Percentiles rank a stretch among this genome's conserved stretches.
Evolutionary conservation across 2,888 invertebrate species (phyloP).

Genomic region (Parelbella ahira): DNA sequence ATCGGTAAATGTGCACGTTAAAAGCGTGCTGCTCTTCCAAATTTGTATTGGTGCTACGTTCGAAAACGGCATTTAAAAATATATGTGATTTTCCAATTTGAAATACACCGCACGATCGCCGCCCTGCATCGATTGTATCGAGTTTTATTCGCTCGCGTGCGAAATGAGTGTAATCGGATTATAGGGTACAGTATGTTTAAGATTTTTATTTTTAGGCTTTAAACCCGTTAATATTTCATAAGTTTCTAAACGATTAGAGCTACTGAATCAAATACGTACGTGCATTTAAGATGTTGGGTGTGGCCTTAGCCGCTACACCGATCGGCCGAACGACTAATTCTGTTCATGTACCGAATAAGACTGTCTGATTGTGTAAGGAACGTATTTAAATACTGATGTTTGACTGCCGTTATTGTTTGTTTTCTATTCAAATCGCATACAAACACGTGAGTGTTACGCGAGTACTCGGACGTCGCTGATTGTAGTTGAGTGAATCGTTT

Average conservation of each 20-base stretch:
- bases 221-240: conserved; percentile 50
- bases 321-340: conserved; percentile 46
- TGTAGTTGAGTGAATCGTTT: conserved; percentile 25
- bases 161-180: conserved; percentile 67
- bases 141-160: conserved; percentile 54
- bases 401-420: conserved; percentile 60
- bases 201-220: conserved; percentile 70
- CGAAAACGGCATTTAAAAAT: conserved; percentile 9
- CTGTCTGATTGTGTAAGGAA: conserved; percentile 64
- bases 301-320: conserved; percentile 41
- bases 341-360: conserved; percentile 62
- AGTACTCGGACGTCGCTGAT: conserved; percentile 22
- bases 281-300: conserved; percentile 57
- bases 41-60: conserved; percentile 32
- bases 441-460: conserved; percentile 23
- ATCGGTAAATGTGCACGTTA: too few species aligned
- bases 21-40: conserved; percentile 11
- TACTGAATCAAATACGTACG: conserved; percentile 42
- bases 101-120: conserved; percentile 18
- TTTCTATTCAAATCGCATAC: conserved; percentile 27
- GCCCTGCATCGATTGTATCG: conserved; percentile 70
- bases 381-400: conserved; percentile 55
- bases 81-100: conserved; percentile 22
- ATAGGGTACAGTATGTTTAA: conserved; percentile 62
- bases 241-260: conserved; percentile 47